Percentiles rank a stretch among this genome's conserved stretches.
These are phyloP conservation scores for Teleopsis dalmanni DNA, from an alignment of 1,140 invertebrate species.

Conservation along the genomic window DNA sequence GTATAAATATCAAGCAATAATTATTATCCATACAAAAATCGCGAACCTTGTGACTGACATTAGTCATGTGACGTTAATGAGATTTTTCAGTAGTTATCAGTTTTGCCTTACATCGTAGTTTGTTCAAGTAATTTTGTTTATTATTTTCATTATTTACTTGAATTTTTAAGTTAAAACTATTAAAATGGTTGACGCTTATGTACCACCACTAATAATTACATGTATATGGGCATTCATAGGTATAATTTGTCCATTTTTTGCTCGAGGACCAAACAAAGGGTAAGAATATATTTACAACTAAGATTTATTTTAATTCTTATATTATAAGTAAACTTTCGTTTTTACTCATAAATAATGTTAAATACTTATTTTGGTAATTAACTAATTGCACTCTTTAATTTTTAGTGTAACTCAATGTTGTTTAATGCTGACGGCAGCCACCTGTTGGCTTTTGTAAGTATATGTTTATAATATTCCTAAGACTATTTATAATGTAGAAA, in stretches of 20 bases:
- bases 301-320: background rate
- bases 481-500: background rate
- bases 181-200: slow-evolving; percentile 64
- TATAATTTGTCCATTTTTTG: slow-evolving; percentile 74
- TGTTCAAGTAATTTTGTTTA: no score
- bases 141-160: no score
- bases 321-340: no score
- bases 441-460: slow-evolving; percentile 75
- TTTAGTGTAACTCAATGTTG: slow-evolving; percentile 61
- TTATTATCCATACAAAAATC: no score
- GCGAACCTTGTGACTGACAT: no score
- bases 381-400: slow-evolving; percentile 4
- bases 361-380: no score
- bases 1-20: no score
- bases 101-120: no score
- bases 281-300: slow-evolving; percentile 15
- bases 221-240: slow-evolving; percentile 76
- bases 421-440: slow-evolving; percentile 76
- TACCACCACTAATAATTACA: slow-evolving; percentile 72
- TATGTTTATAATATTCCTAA: background rate
- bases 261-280: slow-evolving; percentile 78
- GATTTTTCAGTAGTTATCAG: no score
- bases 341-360: no score
- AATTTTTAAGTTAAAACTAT: slow-evolving; percentile 17
- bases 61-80: no score